Evolutionary conservation across 2,797 vertebrate species (phyloP).

Genomic region (Hemibagrus guttatus): DNA sequence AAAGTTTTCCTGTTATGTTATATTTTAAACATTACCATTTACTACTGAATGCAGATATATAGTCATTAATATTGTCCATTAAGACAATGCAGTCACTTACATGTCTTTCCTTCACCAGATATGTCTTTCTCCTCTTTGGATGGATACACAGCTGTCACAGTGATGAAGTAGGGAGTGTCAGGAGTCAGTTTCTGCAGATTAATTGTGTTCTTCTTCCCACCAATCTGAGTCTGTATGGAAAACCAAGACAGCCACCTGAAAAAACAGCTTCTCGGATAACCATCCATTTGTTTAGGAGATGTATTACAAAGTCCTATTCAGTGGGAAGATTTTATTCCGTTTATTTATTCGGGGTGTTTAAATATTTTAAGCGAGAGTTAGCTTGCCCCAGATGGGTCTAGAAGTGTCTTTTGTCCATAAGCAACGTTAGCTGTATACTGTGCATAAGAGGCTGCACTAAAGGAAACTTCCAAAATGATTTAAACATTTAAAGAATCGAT

Average conservation of each 20-base stretch:
- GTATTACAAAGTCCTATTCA: neutral
- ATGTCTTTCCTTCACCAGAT: constrained; percentile 90
- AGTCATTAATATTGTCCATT: neutral
- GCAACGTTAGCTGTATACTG: neutral
- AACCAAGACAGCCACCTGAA: constrained; percentile 15
- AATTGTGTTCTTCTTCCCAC: constrained; percentile 88
- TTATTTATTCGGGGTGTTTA: neutral
- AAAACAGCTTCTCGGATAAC: constrained; percentile 21
- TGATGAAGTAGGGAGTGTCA: constrained; percentile 89
- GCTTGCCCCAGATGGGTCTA: constrained; percentile 5
- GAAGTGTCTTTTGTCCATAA: neutral
- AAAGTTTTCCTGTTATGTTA: neutral
- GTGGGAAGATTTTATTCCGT: neutral
- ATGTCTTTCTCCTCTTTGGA: constrained; percentile 83
- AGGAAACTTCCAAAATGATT: neutral
- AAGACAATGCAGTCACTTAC: constrained; percentile 73
- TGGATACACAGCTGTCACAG: constrained; percentile 84
- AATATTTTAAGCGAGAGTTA: constrained; percentile 1
- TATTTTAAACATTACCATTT: neutral
- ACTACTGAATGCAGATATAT: neutral
- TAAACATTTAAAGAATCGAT: neutral
- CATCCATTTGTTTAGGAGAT: constrained; percentile 2
- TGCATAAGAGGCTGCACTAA: neutral
- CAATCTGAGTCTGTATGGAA: constrained; percentile 82
- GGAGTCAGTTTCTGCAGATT: constrained; percentile 92